Evolutionary conservation across 2,113 vertebrate genomes (phyloP).

Genomic region (Synchiropus splendidus): DNA sequence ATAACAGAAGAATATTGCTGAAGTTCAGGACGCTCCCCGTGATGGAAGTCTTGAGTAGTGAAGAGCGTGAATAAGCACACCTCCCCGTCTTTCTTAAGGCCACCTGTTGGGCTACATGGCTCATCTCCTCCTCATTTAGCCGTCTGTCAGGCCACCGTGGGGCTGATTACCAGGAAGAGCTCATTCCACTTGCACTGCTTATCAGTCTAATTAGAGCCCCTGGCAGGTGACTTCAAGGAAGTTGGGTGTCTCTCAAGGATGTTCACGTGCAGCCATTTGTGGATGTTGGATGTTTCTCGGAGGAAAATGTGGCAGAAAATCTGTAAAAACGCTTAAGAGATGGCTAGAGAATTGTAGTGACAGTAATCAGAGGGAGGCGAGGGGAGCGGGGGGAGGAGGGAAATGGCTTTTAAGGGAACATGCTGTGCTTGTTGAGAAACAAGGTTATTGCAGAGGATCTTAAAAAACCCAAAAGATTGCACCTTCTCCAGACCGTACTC

Average conservation of each 20-base stretch:
- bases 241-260: slow-evolving; percentile 27
- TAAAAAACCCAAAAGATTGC: too few relatives aligned
- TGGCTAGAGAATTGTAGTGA: slow-evolving; percentile 13
- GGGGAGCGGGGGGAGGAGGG: too few relatives aligned
- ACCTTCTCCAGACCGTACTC: too few relatives aligned
- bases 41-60: slow-evolving; percentile 27
- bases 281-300: slow-evolving; percentile 14
- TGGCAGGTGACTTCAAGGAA: slow-evolving; percentile 59
- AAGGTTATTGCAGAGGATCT: too few relatives aligned
- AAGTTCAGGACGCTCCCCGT: slow-evolving; percentile 20
- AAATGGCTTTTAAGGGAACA: slow-evolving; percentile 6
- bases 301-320: slow-evolving; percentile 2
- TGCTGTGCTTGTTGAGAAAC: neutral
- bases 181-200: slow-evolving; percentile 59
- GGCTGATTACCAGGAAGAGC: slow-evolving; percentile 63
- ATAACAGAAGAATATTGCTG: slow-evolving; percentile 20
- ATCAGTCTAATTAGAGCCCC: slow-evolving; percentile 66
- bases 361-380: neutral
- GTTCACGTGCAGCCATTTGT: slow-evolving; percentile 33
- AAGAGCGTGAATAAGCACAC: slow-evolving; percentile 23
- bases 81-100: slow-evolving; percentile 55
- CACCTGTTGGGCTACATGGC: slow-evolving; percentile 63
- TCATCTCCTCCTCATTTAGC: slow-evolving; percentile 64
- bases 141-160: slow-evolving; percentile 58
- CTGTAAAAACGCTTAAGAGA: slow-evolving; percentile 4